phyloP scores from a whole-genome alignment of 2,113 vertebrate species.

The Stegastes partitus region DNA sequence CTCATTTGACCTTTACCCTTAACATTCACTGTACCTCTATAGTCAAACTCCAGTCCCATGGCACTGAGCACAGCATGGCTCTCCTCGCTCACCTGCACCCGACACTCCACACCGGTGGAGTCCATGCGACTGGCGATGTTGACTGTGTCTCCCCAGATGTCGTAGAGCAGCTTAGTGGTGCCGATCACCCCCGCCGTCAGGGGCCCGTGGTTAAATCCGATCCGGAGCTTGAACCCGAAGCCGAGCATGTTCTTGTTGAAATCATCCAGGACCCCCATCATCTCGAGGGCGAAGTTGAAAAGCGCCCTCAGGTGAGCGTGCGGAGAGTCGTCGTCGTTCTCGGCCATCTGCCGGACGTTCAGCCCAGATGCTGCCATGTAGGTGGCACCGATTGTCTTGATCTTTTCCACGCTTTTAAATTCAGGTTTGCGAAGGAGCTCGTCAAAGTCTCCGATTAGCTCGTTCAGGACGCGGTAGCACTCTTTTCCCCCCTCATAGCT shows the following conservation, averaged over 20 bases:
- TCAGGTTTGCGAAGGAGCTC: slow-evolving; percentile 91
- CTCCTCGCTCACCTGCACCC: slow-evolving; percentile 98
- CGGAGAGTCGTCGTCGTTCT: slow-evolving; percentile 87
- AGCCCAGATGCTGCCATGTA: slow-evolving; percentile 98
- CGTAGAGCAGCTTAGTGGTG: slow-evolving; percentile 97
- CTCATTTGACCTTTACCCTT: slow-evolving; percentile 99
- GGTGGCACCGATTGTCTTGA: slow-evolving; percentile 99
- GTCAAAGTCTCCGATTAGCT: slow-evolving; percentile 97
- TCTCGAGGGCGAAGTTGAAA: slow-evolving; percentile 98
- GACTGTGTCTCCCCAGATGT: slow-evolving; percentile 99
- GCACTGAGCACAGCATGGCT: slow-evolving; percentile 92
- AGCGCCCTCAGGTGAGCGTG: slow-evolving; percentile 92
- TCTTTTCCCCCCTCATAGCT: slow-evolving; percentile 98
- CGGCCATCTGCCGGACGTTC: slow-evolving; percentile 88
- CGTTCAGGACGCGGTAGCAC: slow-evolving; percentile 97
- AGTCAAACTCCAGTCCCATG: slow-evolving; percentile 97
- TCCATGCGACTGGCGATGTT: slow-evolving; percentile 99
- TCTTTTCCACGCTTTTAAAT: slow-evolving; percentile 96
- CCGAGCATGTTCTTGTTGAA: slow-evolving; percentile 99
- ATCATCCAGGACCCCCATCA: slow-evolving; percentile 98
- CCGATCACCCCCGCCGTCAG: slow-evolving; percentile 97
- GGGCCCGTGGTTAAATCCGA: slow-evolving; percentile 97
- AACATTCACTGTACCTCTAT: slow-evolving; percentile 97
- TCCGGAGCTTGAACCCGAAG: slow-evolving; percentile 96
- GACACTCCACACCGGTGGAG: slow-evolving; percentile 96